Evolutionary conservation across 1,140 invertebrate species (phyloP).

Genomic region (Nilaparvata lugens): DNA sequence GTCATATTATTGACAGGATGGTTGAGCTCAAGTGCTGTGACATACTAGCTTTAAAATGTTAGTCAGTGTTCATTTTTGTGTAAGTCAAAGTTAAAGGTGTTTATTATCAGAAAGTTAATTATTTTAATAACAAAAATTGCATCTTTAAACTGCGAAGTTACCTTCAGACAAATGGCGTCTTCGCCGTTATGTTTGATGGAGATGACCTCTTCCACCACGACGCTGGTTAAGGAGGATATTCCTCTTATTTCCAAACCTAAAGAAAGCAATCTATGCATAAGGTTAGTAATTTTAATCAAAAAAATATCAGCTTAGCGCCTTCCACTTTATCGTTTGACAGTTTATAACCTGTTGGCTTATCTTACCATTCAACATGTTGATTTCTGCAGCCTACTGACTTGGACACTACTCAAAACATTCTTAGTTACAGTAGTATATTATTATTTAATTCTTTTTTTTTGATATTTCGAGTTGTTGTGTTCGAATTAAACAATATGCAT

Average conservation of each 20-base stretch:
- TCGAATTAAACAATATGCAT: too few relatives aligned
- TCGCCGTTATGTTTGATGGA: constrained; percentile 30
- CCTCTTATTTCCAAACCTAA: constrained; percentile 48
- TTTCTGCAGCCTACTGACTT: too few relatives aligned
- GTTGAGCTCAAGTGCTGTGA: not conserved
- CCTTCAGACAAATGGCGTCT: constrained; percentile 15
- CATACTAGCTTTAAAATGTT: not conserved
- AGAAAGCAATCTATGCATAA: constrained; percentile 41
- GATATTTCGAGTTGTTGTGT: too few relatives aligned
- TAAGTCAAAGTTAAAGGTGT: not conserved
- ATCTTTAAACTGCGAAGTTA: not conserved
- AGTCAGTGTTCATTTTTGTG: not conserved
- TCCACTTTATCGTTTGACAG: not conserved
- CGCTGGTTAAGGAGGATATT: constrained; percentile 47
- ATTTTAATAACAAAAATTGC: not conserved
- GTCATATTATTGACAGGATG: not conserved
- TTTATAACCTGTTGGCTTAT: too few relatives aligned
- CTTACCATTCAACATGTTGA: too few relatives aligned
- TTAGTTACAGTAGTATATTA: too few relatives aligned
- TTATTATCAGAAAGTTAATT: not conserved
- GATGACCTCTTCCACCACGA: constrained; percentile 30
- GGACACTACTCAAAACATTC: not conserved
- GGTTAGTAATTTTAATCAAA: constrained; percentile 29
- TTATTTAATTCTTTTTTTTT: too few relatives aligned
- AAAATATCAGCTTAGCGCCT: too few relatives aligned